Evolutionary conservation across 2,888 invertebrate genomes (phyloP), one percentile per base, ranked within the genome.

Genomic region (Masnerella sp.): DNA sequence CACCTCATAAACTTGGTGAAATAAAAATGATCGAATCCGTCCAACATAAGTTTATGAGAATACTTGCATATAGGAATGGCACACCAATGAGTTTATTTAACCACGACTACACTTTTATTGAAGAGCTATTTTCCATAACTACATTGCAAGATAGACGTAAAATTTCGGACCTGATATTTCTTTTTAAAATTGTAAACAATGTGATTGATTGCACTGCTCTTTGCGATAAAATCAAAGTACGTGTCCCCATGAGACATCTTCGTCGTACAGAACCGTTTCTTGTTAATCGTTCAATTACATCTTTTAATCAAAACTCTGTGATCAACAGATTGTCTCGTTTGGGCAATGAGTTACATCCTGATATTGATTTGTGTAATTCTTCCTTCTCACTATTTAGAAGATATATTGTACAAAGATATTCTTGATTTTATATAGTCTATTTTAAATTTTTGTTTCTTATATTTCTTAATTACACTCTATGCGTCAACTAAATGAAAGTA

Each of bases 1-100:
- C 34, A 5, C 51, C 51, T 2, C 20, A 5, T 17, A 14, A 32
- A 7, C 1, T 20, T 2, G 12, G 11, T 8, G 52, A 51, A 17
- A 51, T 40, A 2, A 38, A 40, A 9, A 9, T 25, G 9, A n/a
- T 40, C 0, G 40, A 54, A 5, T 40, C 54, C 8, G 32, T 47
- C 5, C 47, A 47, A 32, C 47, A 47, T 7, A 47, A 47, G 28
- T 40, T 28, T 7, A 3, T 54, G 40, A 15, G 54, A n/a, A 25
- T 22, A 38, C 18, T 54, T 5, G 38, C 54, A 0, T 54, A 15
- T 54, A 34, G 18, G 3, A 22, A 40, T 36, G 22, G 51, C 1
- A 32, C 51, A 9, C 36, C 34, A 51, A 51, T 51, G 51, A 12
- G 9, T n/a, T 30, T 30, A 5, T 5, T 12, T 17, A 32, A 47